Evolutionary conservation across 2,113 vertebrate species (phyloP), one percentile per base, ranked within the genome.

Genomic region (Xyrauchen texanus): DNA sequence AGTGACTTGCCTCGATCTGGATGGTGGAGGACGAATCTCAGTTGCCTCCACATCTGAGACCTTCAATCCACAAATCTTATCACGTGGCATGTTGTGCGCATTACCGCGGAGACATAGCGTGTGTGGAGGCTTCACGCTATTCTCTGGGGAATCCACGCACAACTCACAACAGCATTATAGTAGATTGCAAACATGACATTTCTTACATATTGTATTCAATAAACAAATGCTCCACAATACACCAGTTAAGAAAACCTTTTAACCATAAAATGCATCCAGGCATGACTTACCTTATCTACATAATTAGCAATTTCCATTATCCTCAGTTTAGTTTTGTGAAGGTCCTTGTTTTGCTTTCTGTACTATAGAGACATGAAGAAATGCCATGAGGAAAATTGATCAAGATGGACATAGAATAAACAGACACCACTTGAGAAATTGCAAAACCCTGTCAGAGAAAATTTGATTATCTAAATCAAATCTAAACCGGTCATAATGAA

Each of bases 221-320:
- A 49, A 12, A 64, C 53, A 44, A 68, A 68, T 10, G 21, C 21
- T 1, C 21, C 21, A 34, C 21, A 34, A 34, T 34, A 42, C 15
- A n/a, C 44, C 47, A 21, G 45, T 34, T 34, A 34, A 72, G 66
- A 10, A 45, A 47, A 49, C 55, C 69, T 46, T 47, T 65, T 52
- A 57, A 44, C n/a, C 51, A 69, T 12, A 11, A 47, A 44, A 67
- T 51, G 16, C 62, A 66, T 62, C 11, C 51, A 74, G 72, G 58
- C 58, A 51, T 74, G 72, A 69, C 79, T 78, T 92, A 97, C 97
- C 96, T 98, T 97, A 91, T 97, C 96, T 87, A 98, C 96, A 0
- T 95, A 98, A 92, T 94, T 96, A 63, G 95, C 94, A 0, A 99
- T 93, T 90, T 98, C 96, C 91, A 98, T 92, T 7, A 99, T 96